phyloP scores from a whole-genome alignment of 2,888 invertebrate genomes.

The Zaprionus obscuricornis region DNA sequence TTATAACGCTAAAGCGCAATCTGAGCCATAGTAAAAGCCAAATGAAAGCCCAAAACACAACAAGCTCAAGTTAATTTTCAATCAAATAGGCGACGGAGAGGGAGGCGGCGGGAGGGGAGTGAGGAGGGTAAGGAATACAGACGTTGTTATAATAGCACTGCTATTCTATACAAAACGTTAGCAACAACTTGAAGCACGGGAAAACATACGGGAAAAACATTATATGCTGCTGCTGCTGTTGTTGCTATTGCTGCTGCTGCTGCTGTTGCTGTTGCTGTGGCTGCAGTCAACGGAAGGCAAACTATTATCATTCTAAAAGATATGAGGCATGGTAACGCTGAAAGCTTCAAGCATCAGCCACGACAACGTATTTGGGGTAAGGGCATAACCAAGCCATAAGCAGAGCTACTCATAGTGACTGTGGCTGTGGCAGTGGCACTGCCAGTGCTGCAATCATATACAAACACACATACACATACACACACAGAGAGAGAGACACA shows the following conservation, averaged over 20 bases:
- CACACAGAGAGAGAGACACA: neutral
- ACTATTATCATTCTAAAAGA: slow-evolving; percentile 76
- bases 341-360: slow-evolving; percentile 60
- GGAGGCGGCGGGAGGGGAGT: slow-evolving; percentile 15
- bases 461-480: slow-evolving; percentile 13
- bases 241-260: slow-evolving; percentile 37
- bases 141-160: neutral
- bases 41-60: slow-evolving; percentile 53
- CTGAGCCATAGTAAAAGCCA: slow-evolving; percentile 22
- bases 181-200: slow-evolving; percentile 25
- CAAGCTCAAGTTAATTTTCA: slow-evolving; percentile 47
- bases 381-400: slow-evolving; percentile 37
- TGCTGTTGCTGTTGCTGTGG: slow-evolving; percentile 31
- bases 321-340: slow-evolving; percentile 64
- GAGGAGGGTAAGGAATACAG: slow-evolving; percentile 31
- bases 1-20: slow-evolving; percentile 32
- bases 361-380: slow-evolving; percentile 43
- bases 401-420: slow-evolving; percentile 4
- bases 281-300: slow-evolving; percentile 61
- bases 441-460: slow-evolving; percentile 16
- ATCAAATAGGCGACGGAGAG: slow-evolving; percentile 21
- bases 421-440: slow-evolving; percentile 10
- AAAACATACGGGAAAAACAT: slow-evolving; percentile 26
- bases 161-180: slow-evolving; percentile 29
- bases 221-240: slow-evolving; percentile 10